These are phyloP conservation scores for Hypanus sabinus DNA, from an alignment of 2,113 vertebrate species.

Conservation along the genomic window DNA sequence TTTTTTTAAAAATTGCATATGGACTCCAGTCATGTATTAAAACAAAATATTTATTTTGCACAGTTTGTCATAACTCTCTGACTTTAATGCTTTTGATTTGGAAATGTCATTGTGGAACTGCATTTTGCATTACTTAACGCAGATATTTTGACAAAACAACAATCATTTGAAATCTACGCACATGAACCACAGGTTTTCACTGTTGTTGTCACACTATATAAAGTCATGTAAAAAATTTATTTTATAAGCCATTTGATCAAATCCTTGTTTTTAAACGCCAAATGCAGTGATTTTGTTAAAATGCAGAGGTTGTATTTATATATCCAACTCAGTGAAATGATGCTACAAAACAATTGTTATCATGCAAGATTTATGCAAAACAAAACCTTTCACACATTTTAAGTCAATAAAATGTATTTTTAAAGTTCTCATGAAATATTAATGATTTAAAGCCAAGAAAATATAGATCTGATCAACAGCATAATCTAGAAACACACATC, in stretches of 20 bases:
- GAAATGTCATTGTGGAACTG: background rate
- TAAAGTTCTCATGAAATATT: background rate
- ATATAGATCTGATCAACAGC: background rate
- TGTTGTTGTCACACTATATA: background rate
- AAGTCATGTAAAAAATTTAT: background rate
- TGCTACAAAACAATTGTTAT: background rate
- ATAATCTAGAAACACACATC: background rate
- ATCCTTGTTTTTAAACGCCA: background rate
- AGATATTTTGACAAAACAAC: background rate
- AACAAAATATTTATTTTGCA: background rate
- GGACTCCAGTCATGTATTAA: background rate
- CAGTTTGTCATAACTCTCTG: background rate
- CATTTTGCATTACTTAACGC: background rate
- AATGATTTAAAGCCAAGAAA: background rate
- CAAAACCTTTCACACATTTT: background rate
- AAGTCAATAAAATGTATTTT: background rate
- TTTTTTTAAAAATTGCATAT: background rate
- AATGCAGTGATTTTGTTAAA: background rate
- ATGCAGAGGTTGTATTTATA: background rate
- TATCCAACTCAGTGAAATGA: background rate
- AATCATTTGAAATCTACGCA: background rate
- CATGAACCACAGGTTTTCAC: too few relatives aligned
- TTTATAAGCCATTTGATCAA: slow-evolving; percentile 11
- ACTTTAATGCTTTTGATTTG: background rate
- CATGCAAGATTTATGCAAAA: background rate